Evolutionary conservation across 2,113 vertebrate species (phyloP), one percentile per base, ranked within the genome.

Genomic region (Lasiurus cinereus): DNA sequence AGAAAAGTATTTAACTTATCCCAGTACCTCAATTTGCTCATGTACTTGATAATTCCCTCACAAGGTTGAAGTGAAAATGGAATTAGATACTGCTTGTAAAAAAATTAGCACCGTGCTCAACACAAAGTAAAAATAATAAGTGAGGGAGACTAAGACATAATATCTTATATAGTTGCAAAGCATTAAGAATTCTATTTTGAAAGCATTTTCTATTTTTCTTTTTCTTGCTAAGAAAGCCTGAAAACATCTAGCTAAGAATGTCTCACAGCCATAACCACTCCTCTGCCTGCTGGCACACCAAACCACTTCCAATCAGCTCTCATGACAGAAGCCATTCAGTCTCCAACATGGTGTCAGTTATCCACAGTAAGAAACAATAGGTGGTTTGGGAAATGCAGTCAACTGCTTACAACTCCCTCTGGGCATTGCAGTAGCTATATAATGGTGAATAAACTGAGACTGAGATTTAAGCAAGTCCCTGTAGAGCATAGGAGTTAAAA

Each of bases 141-240:
- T 78, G 54, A 84, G 18, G 48, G 18, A 39, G 52, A 36, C 27
- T 88, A 84, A 86, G 85, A 50, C 0, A 0, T 50, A 88, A 52
- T 48, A 54, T 31, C n/a, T 88, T 92, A 59, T 92, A 59, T 56
- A 88, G 48, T 88, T 56, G 10, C 59, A 88, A 39, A 76, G 46
- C 76, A 94, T 66, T 93, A 94, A 56, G 84, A 78, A 88, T 88
- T 85, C 48, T 93, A 86, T 83, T 91, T 95, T 95, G 48, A 93
- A 97, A 85, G n/a, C 18, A 62, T 24, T 77, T 95, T 90, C 31
- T 69, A 46, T 90, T 74, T 36, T 72, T 52, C 22, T 91, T 52
- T 83, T 66, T 74, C 93, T 96, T 15, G 94, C 94, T 96, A 96
- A 86, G 77, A 96, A 96, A 96, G 36, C 31, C 85, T 96, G 29